Evolutionary conservation across 2,113 vertebrate genomes (phyloP), one percentile per base, ranked within the genome.

Genomic region (Scophthalmus maximus): DNA sequence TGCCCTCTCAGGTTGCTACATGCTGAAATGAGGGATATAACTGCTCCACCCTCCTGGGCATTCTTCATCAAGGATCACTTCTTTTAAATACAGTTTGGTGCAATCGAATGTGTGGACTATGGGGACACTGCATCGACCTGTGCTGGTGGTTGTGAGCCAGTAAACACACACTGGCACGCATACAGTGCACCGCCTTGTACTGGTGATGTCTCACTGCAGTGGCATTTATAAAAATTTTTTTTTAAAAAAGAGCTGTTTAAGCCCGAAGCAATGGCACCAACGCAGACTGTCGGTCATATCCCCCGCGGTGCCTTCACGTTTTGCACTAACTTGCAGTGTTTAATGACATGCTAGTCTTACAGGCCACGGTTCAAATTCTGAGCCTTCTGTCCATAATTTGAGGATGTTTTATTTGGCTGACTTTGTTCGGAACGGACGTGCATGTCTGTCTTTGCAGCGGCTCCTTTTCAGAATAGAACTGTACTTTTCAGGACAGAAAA

Each of bases 1-100:
- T 52, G 10, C 8, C 26, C 20, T 29, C n/a, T 71, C 71, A 78
- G 27, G 56, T 55, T 22, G 25, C 38, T 38, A 52, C 70, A 40
- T 60, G 66, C 26, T 55, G 62, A 66, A 46, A 30, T 59, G 14
- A 12, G 30, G n/a, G 26, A n/a, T 6, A 15, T 34, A 15, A 7
- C 40, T 53, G 57, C 57, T 62, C 50, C 69, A 57, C 58, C 75
- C 55, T 68, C 6, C 34, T 34, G 8, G 6, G 18, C 11, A 30
- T 18, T 55, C 26, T 51, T 62, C 27, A 60, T 20, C 15, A 47
- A 63, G 55, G 56, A 22, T 9, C 1, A 11, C 14, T 40, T 3
- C 20, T 73, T 52, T 38, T n/a, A 32, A 32, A 32, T n/a, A n/a
- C n/a, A n/a, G n/a, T n/a, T n/a, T n/a, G n/a, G n/a, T n/a, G n/a